Evolutionary conservation across 2,888 invertebrate species (phyloP), one percentile per base, ranked within the genome.

Genomic region (Cephus rjabovi): DNA sequence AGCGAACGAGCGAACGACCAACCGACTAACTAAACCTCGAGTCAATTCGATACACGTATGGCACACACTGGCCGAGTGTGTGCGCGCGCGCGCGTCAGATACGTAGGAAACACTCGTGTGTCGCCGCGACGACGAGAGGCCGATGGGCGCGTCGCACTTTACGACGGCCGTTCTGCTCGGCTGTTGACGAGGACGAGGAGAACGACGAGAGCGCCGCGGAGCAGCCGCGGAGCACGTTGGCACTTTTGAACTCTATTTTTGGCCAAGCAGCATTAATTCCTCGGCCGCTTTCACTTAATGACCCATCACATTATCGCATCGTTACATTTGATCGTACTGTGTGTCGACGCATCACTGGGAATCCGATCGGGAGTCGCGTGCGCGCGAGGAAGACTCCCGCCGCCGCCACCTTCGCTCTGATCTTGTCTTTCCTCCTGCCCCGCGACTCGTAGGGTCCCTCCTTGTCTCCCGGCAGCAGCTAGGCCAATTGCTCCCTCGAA

Each of bases 21-120:
- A 70, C 70, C 70, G 70, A 70, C 70, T 70, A 70, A 70, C 70
- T 33, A 30, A 70, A 70, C 70, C 33, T 30, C 30, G 30, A 70
- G 70, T 74, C 74, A 34, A 74, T 74, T 74, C 74, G 74, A 74
- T 34, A 74, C 74, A 74, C 74, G 74, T 3, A 74, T 12, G 33
- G 11, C 34, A 34, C 74, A 31, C 34, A 30, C 35, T 23, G 34
- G 23, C 23, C 23, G 34, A 12, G 71, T 33, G 71, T 6, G 31
- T 0, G 70, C 12, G n/a, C 71, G 15, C 71, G 11, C 70, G 12
- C 37, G 37, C 37, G 37, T 12, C 4, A 4, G 40, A 40, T 40
- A 40, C 15, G 31, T 33, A 71, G 71, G 23, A 71, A 71, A 11
- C 34, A 71, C 71, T 71, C 12, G 31, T 71, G 71, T 30, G 31